Evolutionary conservation across 1,140 invertebrate species (phyloP).

Genomic region (Kradibia gibbosae): DNA sequence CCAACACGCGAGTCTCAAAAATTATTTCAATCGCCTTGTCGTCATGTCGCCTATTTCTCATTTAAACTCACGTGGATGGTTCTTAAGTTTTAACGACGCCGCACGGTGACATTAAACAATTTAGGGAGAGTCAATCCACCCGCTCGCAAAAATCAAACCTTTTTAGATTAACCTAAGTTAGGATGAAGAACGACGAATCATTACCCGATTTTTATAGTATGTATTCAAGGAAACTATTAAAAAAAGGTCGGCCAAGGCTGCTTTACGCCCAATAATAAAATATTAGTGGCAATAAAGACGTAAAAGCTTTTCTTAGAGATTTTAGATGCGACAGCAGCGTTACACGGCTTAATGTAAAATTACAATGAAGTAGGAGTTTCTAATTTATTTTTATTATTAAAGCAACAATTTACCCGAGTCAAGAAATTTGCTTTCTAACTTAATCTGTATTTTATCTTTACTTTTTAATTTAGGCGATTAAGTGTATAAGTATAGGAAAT

Average conservation of each 20-base stretch:
- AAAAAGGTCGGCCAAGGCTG: constrained; percentile 26
- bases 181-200: background rate
- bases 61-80: background rate
- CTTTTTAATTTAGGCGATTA: background rate
- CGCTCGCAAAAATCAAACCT: constrained; percentile 5
- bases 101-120: constrained; percentile 18
- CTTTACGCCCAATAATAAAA: constrained; percentile 47
- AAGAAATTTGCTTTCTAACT: background rate
- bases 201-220: constrained; percentile 15
- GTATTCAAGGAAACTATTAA: constrained; percentile 44
- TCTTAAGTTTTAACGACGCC: constrained; percentile 8
- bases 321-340: constrained; percentile 9
- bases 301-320: constrained; percentile 45
- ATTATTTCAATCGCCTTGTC: constrained; percentile 46
- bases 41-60: constrained; percentile 35
- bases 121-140: constrained; percentile 6
- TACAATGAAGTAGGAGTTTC: background rate
- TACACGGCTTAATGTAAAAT: constrained; percentile 12
- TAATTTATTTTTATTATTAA: background rate
- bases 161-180: constrained; percentile 28
- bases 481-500: background rate
- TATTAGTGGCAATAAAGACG: constrained; percentile 46
- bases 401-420: background rate
- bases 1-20: constrained; percentile 38
- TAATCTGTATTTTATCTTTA: background rate